Percentiles rank a stretch among this genome's conserved stretches.
phyloP scores from a whole-genome alignment of 2,888 invertebrate genomes.

The Drosophila acutilabella region DNA sequence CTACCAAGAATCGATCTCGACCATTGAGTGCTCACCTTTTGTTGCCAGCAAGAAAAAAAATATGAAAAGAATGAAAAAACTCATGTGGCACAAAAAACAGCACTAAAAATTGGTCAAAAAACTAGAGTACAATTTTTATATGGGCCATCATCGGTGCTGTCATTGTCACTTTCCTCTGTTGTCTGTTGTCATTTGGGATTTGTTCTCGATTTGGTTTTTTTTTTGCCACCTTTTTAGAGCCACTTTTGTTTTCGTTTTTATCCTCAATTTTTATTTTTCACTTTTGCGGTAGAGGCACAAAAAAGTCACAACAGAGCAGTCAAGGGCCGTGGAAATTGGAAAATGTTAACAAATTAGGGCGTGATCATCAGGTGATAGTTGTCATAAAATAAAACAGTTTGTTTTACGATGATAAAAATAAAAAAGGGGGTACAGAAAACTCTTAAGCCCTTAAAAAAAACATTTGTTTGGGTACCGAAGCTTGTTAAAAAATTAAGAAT shows the following conservation, averaged over 20 bases:
- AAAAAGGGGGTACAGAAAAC: too few relatives aligned
- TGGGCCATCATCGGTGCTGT: constrained; percentile 21
- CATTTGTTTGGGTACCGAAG: too few relatives aligned
- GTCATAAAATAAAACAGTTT: too few relatives aligned
- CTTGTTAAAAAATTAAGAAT: too few relatives aligned
- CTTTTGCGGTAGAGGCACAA: constrained; percentile 50
- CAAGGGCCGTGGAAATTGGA: not conserved
- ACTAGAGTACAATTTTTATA: constrained; percentile 76
- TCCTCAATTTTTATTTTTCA: constrained; percentile 22
- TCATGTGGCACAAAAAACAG: constrained; percentile 72
- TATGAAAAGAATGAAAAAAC: not conserved
- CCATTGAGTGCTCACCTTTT: constrained; percentile 19
- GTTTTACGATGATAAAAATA: too few relatives aligned
- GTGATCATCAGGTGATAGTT: not conserved
- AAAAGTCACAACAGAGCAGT: constrained; percentile 14
- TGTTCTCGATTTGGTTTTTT: constrained; percentile 22
- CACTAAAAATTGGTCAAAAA: constrained; percentile 83
- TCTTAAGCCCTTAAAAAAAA: too few relatives aligned
- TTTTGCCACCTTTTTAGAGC: constrained; percentile 34
- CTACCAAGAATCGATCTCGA: constrained; percentile 55
- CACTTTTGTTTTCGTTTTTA: constrained; percentile 34
- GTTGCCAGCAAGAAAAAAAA: constrained; percentile 24
- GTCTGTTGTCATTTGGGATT: constrained; percentile 12
- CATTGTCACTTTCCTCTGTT: constrained; percentile 16
- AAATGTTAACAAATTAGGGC: not conserved